Evolutionary conservation across 1,140 invertebrate species (phyloP), one percentile per base, ranked within the genome.

Genomic region (Tribolium madens): DNA sequence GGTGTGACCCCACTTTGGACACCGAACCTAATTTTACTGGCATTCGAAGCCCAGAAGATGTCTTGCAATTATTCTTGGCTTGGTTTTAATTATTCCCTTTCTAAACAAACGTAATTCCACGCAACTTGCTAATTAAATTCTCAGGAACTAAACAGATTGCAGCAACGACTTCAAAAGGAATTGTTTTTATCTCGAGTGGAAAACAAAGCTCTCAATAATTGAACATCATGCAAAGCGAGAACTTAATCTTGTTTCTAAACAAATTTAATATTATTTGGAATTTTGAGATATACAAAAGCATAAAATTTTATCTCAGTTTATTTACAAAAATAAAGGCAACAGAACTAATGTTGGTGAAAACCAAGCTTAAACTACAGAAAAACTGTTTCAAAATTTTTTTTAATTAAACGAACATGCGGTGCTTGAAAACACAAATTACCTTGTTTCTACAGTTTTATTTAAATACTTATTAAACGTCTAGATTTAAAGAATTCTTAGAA

Each of bases 1-100:
- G 13, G 70, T 57, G 60, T 78, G 72, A 78, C 60, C 50, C 71
- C 72, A 77, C 42, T 71, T 71, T 71, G 68, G 68, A 71, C 68
- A 36, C 15, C 68, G 68, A 71, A 71, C 36, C 47, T 48, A 71
- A 71, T 71, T 71, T 71, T 71, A 47, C 68, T 42, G 68, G 18
- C 31, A 71, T 50, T 71, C 18, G 9, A 47, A 71, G 47, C 47
- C 64, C 36, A 10, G 68, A 71, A 47, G 47, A 31, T 18, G 33
- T 71, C 68, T 71, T 71, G 68, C 36, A 50, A 71, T 71, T 71
- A 71, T 71, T 71, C 68, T 48, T 50, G 47, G 68, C n/a, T 14
- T 36, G 47, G 68, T 71, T 71, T 71, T 71, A 71, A 71, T 71
- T 71, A 71, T 71, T 71, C 68, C 18, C 36, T 71, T 47, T 71